Evolutionary conservation across 1,140 invertebrate species (phyloP).

Genomic region (Drosophila subpulchrella): DNA sequence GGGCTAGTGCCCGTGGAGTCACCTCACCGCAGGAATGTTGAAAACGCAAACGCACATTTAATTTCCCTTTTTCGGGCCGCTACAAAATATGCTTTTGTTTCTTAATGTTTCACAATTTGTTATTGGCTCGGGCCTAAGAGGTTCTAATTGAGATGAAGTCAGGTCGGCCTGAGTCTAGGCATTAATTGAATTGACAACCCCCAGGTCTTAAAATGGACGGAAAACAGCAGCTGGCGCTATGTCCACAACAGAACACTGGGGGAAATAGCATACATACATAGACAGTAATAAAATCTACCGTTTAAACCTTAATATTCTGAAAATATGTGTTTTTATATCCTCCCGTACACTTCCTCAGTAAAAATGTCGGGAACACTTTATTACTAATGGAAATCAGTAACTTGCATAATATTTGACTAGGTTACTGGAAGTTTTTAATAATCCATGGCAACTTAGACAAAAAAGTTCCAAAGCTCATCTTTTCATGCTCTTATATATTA

Average conservation of each 20-base stretch:
- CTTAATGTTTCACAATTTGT: slow-evolving; percentile 72
- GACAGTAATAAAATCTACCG: not conserved
- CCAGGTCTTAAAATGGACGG: not conserved
- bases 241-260: slow-evolving; percentile 32
- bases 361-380: too few species aligned
- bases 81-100: slow-evolving; percentile 55
- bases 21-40: slow-evolving; percentile 63
- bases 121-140: slow-evolving; percentile 72
- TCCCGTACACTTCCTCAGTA: too few species aligned
- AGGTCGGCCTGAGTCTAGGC: slow-evolving; percentile 44
- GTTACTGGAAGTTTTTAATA: too few species aligned
- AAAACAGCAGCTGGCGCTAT: slow-evolving; percentile 72
- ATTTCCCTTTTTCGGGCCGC: slow-evolving; percentile 16
- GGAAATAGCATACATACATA: not conserved
- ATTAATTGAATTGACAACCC: slow-evolving; percentile 80
- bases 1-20: slow-evolving; percentile 11
- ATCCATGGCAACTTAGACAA: too few species aligned
- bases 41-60: slow-evolving; percentile 42
- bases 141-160: slow-evolving; percentile 68
- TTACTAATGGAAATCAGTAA: too few species aligned
- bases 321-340: too few species aligned
- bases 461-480: too few species aligned
- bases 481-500: too few species aligned
- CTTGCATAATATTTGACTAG: too few species aligned
- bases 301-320: not conserved